Conservation (phyloP, 2,113 vertebrate species). For the Tenrec ecaudatus region DNA sequence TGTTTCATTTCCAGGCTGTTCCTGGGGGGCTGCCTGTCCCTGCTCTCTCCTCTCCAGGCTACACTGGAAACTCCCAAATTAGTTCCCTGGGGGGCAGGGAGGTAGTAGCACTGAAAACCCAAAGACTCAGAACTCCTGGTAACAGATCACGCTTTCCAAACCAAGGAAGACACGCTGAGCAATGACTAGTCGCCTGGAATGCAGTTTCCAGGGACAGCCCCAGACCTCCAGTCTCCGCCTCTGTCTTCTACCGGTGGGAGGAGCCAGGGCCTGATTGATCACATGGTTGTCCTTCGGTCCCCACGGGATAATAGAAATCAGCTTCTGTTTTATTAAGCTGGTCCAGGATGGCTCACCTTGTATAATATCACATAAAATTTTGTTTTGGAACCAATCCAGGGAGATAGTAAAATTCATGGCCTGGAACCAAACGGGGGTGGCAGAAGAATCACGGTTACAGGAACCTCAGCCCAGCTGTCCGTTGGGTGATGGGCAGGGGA, state of each 20-base stretch:
- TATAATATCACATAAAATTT: constrained; percentile 87
- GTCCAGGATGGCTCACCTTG: constrained; percentile 87
- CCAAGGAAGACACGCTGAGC: not conserved
- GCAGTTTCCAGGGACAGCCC: not conserved
- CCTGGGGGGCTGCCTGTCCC: not conserved
- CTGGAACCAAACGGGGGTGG: constrained; percentile 77
- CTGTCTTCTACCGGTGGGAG: not conserved
- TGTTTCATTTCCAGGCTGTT: not conserved
- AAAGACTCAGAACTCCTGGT: constrained; percentile 6
- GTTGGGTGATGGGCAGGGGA: not conserved
- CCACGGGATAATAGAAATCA: constrained; percentile 79
- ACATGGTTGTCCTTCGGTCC: constrained; percentile 74
- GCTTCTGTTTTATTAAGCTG: constrained; percentile 85
- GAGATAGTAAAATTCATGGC: constrained; percentile 85
- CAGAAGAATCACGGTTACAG: not conserved
- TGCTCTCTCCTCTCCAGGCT: not conserved
- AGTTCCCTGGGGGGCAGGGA: not conserved
- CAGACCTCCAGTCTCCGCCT: not conserved
- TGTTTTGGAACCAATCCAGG: constrained; percentile 86
- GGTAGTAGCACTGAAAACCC: not conserved
- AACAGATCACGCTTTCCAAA: constrained; percentile 37
- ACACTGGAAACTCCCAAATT: not conserved
- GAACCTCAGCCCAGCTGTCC: not conserved
- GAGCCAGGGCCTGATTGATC: constrained; percentile 80
- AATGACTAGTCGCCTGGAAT: not conserved